A percentile compares a stretch with the other conserved stretches of the same genome.
Conservation (phyloP, 92 coral and sea anemone genomes). For the Umimayanthus kanabou region DNA sequence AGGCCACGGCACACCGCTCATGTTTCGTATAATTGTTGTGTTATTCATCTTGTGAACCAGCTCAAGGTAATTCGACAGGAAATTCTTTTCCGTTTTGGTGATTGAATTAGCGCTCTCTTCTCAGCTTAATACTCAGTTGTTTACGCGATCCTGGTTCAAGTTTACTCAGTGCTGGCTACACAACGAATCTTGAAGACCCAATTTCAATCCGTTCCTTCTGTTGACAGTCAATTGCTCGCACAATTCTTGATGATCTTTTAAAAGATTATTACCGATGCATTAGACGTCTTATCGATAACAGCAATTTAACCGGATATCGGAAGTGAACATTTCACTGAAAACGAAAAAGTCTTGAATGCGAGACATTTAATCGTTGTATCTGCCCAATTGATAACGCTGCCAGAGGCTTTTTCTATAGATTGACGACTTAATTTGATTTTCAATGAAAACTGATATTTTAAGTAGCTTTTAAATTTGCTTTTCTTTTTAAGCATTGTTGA, state of each 20-base stretch:
- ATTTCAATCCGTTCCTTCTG: not conserved
- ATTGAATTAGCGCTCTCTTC: not conserved
- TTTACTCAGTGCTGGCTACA: not conserved
- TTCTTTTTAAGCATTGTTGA: conserved; percentile 7
- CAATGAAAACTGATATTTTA: conserved; percentile 8
- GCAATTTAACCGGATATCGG: conserved; percentile 23
- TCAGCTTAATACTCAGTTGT: not conserved
- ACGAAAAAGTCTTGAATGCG: not conserved
- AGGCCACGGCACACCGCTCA: not conserved
- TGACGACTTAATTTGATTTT: not conserved
- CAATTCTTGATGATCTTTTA: conserved; percentile 8
- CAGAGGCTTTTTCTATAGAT: not conserved
- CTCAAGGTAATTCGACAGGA: not conserved
- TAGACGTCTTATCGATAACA: conserved; percentile 12
- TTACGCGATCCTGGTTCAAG: too few species aligned
- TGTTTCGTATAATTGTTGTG: not conserved
- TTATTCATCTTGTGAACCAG: not conserved
- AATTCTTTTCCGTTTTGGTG: not conserved
- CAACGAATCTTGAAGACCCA: not conserved
- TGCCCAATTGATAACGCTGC: not conserved
- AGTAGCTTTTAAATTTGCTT: not conserved
- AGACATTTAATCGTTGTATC: not conserved
- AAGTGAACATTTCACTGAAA: conserved; percentile 15
- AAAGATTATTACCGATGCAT: conserved; percentile 22
- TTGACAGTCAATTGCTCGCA: not conserved